Percentiles rank a stretch among this genome's conserved stretches.
Evolutionary conservation across 2,797 vertebrate species (phyloP).

Genomic region (Salmo trutta): DNA sequence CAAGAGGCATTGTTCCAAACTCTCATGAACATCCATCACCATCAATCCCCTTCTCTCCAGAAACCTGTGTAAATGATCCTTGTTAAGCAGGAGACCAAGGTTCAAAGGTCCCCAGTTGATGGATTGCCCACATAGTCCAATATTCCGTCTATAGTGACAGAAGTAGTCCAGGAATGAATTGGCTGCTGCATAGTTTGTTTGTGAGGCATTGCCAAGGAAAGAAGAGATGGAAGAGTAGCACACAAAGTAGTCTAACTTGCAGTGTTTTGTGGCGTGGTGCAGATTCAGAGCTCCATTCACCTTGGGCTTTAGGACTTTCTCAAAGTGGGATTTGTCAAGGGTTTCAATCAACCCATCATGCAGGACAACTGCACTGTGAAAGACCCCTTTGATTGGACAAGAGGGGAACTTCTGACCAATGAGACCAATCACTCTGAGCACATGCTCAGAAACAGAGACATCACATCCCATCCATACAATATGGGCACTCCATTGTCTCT

Average conservation of each 20-base stretch:
- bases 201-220: constrained; percentile 81
- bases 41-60: constrained; percentile 81
- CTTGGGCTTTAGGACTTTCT: constrained; percentile 84
- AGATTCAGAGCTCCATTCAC: constrained; percentile 84
- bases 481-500: constrained; percentile 56
- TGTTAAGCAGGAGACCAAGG: constrained; percentile 80
- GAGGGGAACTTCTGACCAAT: constrained; percentile 68
- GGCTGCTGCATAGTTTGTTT: constrained; percentile 87
- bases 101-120: constrained; percentile 88
- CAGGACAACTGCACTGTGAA: constrained; percentile 85
- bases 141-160: constrained; percentile 82
- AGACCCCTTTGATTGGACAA: constrained; percentile 80
- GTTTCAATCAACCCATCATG: constrained; percentile 77
- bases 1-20: constrained; percentile 78
- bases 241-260: constrained; percentile 85
- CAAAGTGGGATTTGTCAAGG: constrained; percentile 75
- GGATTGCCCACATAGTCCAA: constrained; percentile 81
- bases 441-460: constrained; percentile 67
- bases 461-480: constrained; percentile 78
- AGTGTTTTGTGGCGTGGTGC: constrained; percentile 75
- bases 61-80: constrained; percentile 73
- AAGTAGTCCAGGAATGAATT: constrained; percentile 86
- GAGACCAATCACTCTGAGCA: constrained; percentile 68
- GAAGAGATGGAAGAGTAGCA: constrained; percentile 85
- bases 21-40: constrained; percentile 71